Evolutionary conservation across 2,797 vertebrate species (phyloP), one percentile per base, ranked within the genome.

Genomic region (Leontocebus nigricollis): DNA sequence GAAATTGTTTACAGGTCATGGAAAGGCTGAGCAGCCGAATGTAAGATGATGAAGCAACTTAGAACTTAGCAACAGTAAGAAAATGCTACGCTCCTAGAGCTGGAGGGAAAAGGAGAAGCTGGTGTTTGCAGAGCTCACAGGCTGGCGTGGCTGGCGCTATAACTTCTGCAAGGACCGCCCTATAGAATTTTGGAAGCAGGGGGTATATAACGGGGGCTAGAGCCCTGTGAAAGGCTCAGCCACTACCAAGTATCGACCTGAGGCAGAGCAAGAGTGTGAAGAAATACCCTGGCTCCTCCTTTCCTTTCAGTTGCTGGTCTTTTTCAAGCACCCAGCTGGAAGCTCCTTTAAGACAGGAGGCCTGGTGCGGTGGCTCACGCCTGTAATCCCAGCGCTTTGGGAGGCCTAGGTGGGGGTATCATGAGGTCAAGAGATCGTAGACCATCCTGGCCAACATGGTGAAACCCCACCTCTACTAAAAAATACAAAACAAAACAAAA

Each of bases 1-100:
- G 85, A 90, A 93, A 89, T 27, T 92, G 92, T 57, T 55, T 86
- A 77, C 46, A 96, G 72, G 72, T 61, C 67, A 83, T 87, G 48
- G 84, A 50, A 93, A 88, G 93, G 52, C 64, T 11, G 19, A 72
- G 70, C 13, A 57, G 91, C 81, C 50, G 67, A n/a, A 15, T 3
- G 13, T 10, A 46, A 76, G 36, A 70, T 26, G 14, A 50, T 30
- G 33, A 79, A 26, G 39, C 22, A 57, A 33, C 72, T 70, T 67
- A 24, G 55, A 52, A 44, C 44, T 89, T n/a, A 57, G 36, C 1
- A 33, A 41, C 26, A 85, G 50, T 72, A 36, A 46, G 72, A 77
- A 64, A 75, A 36, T 33, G 6, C 33, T 73, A 0, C 39, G 33
- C 22, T 50, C 64, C n/a, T 48, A 14, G 79, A 89, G 27, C 22